phyloP scores from a whole-genome alignment of 92 coral and sea anemone species.

The Blastomussa wellsi region DNA sequence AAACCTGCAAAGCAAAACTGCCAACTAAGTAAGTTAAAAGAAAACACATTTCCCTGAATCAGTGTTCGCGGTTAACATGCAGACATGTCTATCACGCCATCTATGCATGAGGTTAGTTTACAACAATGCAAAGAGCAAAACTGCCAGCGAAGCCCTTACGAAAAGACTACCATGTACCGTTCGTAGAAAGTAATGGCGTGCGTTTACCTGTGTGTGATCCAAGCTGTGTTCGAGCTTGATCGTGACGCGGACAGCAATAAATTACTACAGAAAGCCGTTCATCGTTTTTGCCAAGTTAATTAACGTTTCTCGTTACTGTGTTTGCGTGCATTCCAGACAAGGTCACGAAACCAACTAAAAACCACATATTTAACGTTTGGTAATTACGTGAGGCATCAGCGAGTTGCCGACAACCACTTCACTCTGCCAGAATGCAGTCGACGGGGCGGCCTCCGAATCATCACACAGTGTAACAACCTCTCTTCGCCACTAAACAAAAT shows the following conservation, averaged over 20 bases:
- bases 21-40: too few relatives aligned
- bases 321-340: constrained; percentile 4
- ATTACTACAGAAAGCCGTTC: neutral
- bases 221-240: neutral
- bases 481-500: too few relatives aligned
- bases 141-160: constrained; percentile 2
- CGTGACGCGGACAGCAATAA: neutral
- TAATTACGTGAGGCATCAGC: neutral
- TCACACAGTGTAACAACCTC: neutral
- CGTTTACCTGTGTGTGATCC: constrained; percentile 28
- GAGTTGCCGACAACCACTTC: neutral
- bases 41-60: neutral
- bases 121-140: neutral
- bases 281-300: constrained; percentile 14
- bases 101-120: neutral
- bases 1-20: too few relatives aligned
- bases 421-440: neutral
- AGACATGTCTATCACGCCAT: neutral
- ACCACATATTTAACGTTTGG: neutral
- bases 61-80: neutral
- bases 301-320: neutral
- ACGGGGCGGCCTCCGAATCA: neutral
- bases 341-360: constrained; percentile 20
- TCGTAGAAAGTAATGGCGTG: neutral
- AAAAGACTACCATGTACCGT: neutral